Evolutionary conservation across 1,140 invertebrate genomes (phyloP), one percentile per base, ranked within the genome.

Genomic region (Chironomus tepperi): DNA sequence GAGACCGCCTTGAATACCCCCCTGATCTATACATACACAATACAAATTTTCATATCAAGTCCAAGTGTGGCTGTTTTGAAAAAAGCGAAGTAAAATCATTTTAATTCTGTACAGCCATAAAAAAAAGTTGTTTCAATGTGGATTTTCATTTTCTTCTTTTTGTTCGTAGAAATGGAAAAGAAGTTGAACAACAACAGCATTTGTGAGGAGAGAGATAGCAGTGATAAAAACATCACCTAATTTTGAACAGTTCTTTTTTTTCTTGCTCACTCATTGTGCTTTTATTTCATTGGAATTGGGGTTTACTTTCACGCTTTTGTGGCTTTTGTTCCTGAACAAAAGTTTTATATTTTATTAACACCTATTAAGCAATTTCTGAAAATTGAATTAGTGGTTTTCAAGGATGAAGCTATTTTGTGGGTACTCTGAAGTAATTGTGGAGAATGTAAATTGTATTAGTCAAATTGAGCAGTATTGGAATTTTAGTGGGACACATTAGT

Each of bases 181-280:
- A 57, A 57, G 47, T 57, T 57, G 47, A 57, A 57, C 12, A 57
- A 57, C 12, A 57, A 34, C 24, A n/a, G 47, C 47, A 57, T 57
- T 57, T 57, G n/a, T 15, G 10, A 57, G 47, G 15, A 57, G 0
- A 3, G 43, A 57, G 47, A 57, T 57, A 57, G 12, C 47, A 57
- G 47, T 57, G 47, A 57, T 57, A 57, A 57, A 57, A 57, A 57
- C 47, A 57, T 57, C 47, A 57, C 47, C 47, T 57, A 57, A 57
- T 57, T 57, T 57, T 57, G 24, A 57, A 57, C 47, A 57, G 47
- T 57, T n/a, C 15, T 57, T 57, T 12, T 15, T n/a, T 10, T 57
- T 0, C 47, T 47, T 9, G n/a, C 47, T 57, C 10, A 57, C n/a
- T n/a, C n/a, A n/a, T n/a, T n/a, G n/a, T 12, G 47, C 47, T 57